Evolutionary conservation across 2,113 vertebrate genomes (phyloP), one percentile per base, ranked within the genome.

Genomic region (Dendrocopos noguchii): DNA sequence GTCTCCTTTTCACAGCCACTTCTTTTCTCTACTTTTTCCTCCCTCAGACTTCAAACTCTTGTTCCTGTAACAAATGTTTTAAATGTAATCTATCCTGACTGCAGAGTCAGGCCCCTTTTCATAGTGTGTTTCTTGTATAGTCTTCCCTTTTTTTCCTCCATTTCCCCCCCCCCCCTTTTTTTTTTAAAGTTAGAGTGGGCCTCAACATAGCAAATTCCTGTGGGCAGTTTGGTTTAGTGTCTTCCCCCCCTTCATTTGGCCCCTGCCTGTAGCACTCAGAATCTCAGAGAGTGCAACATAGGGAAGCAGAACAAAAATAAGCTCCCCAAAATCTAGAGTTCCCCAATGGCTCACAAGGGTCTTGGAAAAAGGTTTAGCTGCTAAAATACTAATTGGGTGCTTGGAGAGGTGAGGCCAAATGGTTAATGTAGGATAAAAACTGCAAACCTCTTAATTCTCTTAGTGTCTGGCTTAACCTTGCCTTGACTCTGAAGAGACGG

Each of bases 341-440:
- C 64, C 42, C 65, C 61, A 36, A 1, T 34, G 79, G 33, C 66
- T 77, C 60, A 87, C 76, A 84, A 73, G 92, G 88, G 83, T 87
- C 82, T 80, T 63, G 64, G 71, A 85, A 82, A 79, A 94, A 84
- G 88, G 84, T 94, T 94, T 91, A 90, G 74, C 78, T 96, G 66
- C 84, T 92, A 96, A 96, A 96, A 91, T 78, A 44, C 53, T 90
- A 73, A 75, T 25, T 34, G 24, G 65, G 33, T 68, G n/a, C 53
- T 91, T 79, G 75, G 90, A 88, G 73, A 59, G 36, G 74, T 71
- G 80, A 96, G 89, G 79, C 95, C 96, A 96, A 96, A 94, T 90
- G 95, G 94, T 96, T 96, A 94, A 94, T 91, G 80, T 95, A 92
- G 95, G 96, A 97, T 96, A 91, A 95, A 96, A 96, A 87, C 77